Percentiles rank a stretch among this genome's conserved stretches.
Evolutionary conservation across 2,113 vertebrate species (phyloP).

Genomic region (Pycnonotus jocosus): DNA sequence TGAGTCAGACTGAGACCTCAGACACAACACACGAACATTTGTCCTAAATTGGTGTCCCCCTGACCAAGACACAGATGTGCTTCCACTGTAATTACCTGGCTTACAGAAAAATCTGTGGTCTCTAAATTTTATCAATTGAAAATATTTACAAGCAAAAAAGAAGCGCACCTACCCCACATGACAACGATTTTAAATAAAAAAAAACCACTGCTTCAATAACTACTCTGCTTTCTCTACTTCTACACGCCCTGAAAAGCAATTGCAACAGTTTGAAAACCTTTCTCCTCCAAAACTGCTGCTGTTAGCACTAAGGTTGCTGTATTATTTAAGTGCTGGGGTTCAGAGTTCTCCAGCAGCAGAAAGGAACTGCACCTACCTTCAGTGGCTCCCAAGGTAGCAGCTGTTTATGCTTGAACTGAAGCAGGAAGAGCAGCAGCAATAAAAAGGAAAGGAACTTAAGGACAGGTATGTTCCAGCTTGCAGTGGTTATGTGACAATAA

Average conservation of each 20-base stretch:
- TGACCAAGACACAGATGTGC: background rate
- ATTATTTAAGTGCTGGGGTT: constrained; percentile 3
- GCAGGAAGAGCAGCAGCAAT: background rate
- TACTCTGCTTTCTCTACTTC: background rate
- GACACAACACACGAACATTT: background rate
- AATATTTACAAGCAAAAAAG: background rate
- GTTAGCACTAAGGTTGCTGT: background rate
- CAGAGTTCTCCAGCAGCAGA: background rate
- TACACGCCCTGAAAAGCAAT: background rate
- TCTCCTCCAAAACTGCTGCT: background rate
- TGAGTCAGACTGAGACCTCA: background rate
- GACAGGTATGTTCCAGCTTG: background rate
- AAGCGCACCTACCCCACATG: background rate
- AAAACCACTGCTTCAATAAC: background rate
- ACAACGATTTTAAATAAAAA: background rate
- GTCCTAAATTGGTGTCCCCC: background rate
- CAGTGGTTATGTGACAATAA: background rate
- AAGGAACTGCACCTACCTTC: background rate
- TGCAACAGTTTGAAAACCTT: background rate
- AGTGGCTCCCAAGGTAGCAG: background rate
- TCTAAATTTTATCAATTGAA: background rate
- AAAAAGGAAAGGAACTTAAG: background rate
- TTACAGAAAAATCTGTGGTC: background rate
- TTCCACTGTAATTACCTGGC: background rate
- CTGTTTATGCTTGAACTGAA: background rate